phyloP scores from a whole-genome alignment of 1,140 invertebrate species.

The Aphis gossypii region DNA sequence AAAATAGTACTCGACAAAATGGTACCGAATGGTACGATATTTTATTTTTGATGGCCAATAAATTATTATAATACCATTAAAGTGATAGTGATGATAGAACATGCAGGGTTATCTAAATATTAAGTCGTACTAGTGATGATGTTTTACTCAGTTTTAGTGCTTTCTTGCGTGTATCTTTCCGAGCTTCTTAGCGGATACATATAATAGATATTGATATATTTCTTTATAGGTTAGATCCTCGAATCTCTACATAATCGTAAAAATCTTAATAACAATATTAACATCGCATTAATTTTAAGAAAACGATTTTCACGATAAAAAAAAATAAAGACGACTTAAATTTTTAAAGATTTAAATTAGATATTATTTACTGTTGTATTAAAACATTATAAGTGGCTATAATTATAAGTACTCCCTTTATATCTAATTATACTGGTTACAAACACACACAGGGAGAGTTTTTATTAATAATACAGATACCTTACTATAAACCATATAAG shows the following conservation, averaged over 20 bases:
- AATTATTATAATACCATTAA: conserved; percentile 32
- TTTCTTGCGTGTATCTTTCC: neutral
- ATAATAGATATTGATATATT: neutral
- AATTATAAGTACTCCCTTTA: neutral
- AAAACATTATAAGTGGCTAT: neutral
- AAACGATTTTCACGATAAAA: neutral
- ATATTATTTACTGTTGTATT: neutral
- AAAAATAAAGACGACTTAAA: neutral
- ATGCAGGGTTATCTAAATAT: neutral
- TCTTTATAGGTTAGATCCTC: neutral
- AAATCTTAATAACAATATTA: neutral
- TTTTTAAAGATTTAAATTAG: no score
- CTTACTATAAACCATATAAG: neutral
- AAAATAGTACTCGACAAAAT: neutral
- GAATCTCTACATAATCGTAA: neutral
- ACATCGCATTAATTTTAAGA: neutral
- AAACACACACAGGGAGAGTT: neutral
- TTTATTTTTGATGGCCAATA: conserved; percentile 41
- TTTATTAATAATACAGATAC: neutral
- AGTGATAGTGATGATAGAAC: neutral
- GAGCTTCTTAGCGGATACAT: neutral
- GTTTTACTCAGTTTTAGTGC: neutral
- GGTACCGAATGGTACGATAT: conserved; percentile 50
- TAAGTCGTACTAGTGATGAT: neutral
- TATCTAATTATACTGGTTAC: neutral